Evolutionary conservation across 2,113 vertebrate species (phyloP).

Genomic region (Gnathonemus longibarbis): DNA sequence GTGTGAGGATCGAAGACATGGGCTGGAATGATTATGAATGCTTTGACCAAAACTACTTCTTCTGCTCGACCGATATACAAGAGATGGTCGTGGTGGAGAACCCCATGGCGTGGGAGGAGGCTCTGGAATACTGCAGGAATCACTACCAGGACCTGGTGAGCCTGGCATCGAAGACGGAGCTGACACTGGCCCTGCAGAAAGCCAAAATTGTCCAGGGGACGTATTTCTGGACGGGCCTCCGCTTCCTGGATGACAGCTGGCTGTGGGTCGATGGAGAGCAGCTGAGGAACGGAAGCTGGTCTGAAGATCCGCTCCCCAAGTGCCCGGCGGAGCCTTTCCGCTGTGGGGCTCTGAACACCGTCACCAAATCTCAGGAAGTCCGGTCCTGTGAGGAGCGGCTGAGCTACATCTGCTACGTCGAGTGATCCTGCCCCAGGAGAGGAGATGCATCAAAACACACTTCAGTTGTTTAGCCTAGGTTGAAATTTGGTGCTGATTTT

Average conservation of each 20-base stretch:
- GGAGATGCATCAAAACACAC: not conserved
- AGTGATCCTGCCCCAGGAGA: not conserved
- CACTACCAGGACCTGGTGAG: conserved; percentile 6
- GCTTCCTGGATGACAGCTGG: conserved; percentile 22
- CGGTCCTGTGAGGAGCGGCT: not conserved
- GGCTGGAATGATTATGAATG: not conserved
- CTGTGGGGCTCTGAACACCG: conserved; percentile 37
- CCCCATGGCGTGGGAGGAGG: not conserved
- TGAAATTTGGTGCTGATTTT: not conserved
- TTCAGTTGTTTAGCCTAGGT: not conserved
- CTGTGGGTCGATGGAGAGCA: conserved; percentile 7
- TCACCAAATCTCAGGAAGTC: not conserved
- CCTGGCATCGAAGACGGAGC: not conserved
- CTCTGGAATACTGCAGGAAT: not conserved
- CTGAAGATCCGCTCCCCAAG: not conserved
- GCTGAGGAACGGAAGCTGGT: not conserved
- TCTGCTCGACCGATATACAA: not conserved
- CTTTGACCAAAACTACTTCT: not conserved
- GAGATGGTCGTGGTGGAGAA: not conserved
- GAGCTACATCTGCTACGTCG: not conserved
- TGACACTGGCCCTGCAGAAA: not conserved
- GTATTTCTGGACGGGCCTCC: conserved; percentile 26
- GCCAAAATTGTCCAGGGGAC: not conserved
- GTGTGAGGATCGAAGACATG: not conserved
- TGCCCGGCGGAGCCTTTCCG: conserved; percentile 26